These are phyloP conservation scores for Bradypodion pumilum DNA, from an alignment of 2,797 vertebrate species.

Conservation along the genomic window DNA sequence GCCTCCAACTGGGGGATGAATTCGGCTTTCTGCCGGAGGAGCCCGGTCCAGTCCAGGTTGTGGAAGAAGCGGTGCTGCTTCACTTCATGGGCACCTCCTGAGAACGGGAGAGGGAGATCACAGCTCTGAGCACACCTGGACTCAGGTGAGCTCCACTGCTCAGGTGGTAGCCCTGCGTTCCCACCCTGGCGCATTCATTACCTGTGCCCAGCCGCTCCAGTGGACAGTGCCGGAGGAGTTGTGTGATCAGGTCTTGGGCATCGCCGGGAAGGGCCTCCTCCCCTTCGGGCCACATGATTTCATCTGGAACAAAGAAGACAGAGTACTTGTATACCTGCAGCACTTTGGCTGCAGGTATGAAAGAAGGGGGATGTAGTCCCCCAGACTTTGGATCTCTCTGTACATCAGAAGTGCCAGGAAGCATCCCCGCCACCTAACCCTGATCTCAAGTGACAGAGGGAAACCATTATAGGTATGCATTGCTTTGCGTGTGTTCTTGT, in stretches of 20 bases:
- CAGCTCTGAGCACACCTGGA: too few species aligned
- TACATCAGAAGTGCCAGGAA: too few species aligned
- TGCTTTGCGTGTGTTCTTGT: too few species aligned
- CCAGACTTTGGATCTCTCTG: too few species aligned
- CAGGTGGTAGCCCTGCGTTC: rapidly evolving
- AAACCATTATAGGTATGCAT: too few species aligned
- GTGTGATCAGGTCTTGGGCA: slow-evolving; percentile 89
- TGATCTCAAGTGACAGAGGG: too few species aligned
- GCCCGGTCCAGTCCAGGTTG: slow-evolving; percentile 93
- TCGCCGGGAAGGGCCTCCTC: slow-evolving; percentile 89
- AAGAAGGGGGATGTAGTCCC: too few species aligned
- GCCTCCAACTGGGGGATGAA: slow-evolving; percentile 96
- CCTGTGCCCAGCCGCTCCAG: slow-evolving; percentile 93
- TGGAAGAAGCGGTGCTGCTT: slow-evolving; percentile 92
- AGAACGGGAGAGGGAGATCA: background rate
- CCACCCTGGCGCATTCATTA: slow-evolving; percentile 22
- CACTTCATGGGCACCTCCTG: slow-evolving; percentile 90
- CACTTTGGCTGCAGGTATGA: too few species aligned
- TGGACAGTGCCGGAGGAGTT: slow-evolving; percentile 88
- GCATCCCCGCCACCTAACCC: too few species aligned
- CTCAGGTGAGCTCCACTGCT: too few species aligned
- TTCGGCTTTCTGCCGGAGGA: slow-evolving; percentile 95
- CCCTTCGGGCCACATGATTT: slow-evolving; percentile 94
- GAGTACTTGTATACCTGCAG: too few species aligned
- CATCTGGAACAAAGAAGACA: slow-evolving; percentile 76